These are phyloP conservation scores for Callosobruchus maculatus DNA, from an alignment of 2,888 invertebrate genomes.

Conservation along the genomic window DNA sequence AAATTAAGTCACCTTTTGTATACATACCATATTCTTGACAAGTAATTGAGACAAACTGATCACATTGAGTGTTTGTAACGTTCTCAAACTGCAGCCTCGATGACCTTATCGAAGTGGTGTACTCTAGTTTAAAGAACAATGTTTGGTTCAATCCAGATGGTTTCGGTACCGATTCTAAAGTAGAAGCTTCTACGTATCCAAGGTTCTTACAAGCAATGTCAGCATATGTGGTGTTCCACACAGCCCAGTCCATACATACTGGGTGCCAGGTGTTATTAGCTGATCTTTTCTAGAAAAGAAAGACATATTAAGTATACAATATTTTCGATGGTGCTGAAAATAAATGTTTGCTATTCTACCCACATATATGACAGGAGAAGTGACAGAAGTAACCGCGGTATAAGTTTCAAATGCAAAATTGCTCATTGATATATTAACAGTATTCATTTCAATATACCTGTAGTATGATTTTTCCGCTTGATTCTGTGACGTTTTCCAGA, in stretches of 20 bases:
- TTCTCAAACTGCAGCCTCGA: constrained; percentile 49
- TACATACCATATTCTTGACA: constrained; percentile 57
- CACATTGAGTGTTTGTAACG: constrained; percentile 44
- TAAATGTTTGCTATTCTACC: too few relatives aligned
- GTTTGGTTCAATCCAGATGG: constrained; percentile 20
- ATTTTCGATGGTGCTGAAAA: too few relatives aligned
- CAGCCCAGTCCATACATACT: constrained; percentile 54
- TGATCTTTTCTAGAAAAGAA: constrained; percentile 23
- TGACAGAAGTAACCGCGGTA: too few relatives aligned
- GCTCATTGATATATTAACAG: too few relatives aligned
- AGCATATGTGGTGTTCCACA: constrained; percentile 55
- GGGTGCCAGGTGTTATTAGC: constrained; percentile 44
- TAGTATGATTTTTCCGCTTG: constrained; percentile 21
- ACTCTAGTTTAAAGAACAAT: constrained; percentile 32
- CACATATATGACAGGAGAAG: too few relatives aligned
- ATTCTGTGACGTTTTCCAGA: constrained; percentile 14
- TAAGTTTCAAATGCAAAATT: too few relatives aligned
- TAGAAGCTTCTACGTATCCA: constrained; percentile 51
- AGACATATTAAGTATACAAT: not conserved
- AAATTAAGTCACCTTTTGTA: too few relatives aligned
- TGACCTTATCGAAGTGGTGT: constrained; percentile 8
- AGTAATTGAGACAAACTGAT: constrained; percentile 51
- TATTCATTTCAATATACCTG: constrained; percentile 12
- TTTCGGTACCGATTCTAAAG: constrained; percentile 38
- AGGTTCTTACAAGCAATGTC: constrained; percentile 54